Evolutionary conservation across 35 echinoderm and acorn worm genomes (phyloP).

Genomic region (Stichopus chloronotus): DNA sequence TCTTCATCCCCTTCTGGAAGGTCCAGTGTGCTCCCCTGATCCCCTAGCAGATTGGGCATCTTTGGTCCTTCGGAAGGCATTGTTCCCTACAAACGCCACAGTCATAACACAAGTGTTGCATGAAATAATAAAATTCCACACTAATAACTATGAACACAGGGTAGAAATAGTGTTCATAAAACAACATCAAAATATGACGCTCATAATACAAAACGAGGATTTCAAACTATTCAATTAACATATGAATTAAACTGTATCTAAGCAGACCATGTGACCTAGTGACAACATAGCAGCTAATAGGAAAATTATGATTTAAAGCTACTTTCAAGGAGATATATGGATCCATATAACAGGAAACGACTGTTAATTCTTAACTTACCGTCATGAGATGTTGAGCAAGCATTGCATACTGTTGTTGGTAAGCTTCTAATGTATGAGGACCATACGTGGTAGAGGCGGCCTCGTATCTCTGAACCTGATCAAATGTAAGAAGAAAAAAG

Average conservation of each 20-base stretch:
- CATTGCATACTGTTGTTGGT: slow-evolving; percentile 70
- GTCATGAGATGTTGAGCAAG: slow-evolving; percentile 58
- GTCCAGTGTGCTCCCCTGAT: slow-evolving; percentile 2
- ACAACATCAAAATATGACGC: too few species aligned
- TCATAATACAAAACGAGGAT: too few species aligned
- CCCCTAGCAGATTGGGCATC: slow-evolving; percentile 38
- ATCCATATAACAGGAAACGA: neutral
- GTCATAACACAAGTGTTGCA: neutral
- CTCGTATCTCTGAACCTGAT: slow-evolving; percentile 74
- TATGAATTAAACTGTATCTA: too few species aligned
- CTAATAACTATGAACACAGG: too few species aligned
- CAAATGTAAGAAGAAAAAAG: neutral
- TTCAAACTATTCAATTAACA: too few species aligned
- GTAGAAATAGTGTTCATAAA: too few species aligned
- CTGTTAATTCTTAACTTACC: slow-evolving; percentile 4
- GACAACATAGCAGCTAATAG: too few species aligned
- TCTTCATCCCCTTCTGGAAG: slow-evolving; percentile 34
- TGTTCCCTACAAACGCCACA: neutral
- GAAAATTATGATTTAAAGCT: neutral
- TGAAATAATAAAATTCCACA: too few species aligned
- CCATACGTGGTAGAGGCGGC: slow-evolving; percentile 77
- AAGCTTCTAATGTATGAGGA: slow-evolving; percentile 74
- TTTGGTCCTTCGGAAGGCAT: neutral
- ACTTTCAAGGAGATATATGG: neutral
- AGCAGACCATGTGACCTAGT: too few species aligned